Percentiles rank a stretch among this genome's conserved stretches.
Evolutionary conservation across 2,113 vertebrate genomes (phyloP).

Genomic region (Plecturocebus donacophilus): DNA sequence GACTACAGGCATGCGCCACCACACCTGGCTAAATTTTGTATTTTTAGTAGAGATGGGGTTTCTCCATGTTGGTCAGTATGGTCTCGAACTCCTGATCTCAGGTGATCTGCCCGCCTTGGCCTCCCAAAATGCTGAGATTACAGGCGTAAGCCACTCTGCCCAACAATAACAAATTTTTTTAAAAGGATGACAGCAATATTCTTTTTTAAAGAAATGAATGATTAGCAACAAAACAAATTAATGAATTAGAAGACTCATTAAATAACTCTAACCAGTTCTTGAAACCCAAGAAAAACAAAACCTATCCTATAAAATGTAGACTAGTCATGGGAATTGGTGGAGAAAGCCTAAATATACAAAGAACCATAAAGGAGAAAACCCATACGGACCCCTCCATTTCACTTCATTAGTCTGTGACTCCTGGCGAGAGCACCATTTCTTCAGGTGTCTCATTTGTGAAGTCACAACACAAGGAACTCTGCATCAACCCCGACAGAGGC

Average conservation of each 20-base stretch:
- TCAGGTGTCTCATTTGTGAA: background rate
- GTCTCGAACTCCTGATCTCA: too few species aligned
- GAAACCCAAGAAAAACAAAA: background rate
- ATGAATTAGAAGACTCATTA: background rate
- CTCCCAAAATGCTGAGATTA: too few species aligned
- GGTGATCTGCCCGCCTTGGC: too few species aligned
- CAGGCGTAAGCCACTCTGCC: too few species aligned
- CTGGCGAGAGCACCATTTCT: background rate
- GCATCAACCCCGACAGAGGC: background rate
- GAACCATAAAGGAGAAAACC: background rate
- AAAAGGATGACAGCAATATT: too few species aligned
- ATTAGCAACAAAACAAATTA: background rate
- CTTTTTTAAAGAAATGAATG: background rate
- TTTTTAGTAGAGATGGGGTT: too few species aligned
- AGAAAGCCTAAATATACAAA: background rate
- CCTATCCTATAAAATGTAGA: background rate
- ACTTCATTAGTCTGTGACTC: background rate
- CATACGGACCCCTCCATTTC: too few species aligned
- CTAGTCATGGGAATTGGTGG: background rate
- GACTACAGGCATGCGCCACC: too few species aligned
- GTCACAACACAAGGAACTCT: background rate
- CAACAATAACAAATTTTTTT: too few species aligned
- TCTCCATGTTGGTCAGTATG: too few species aligned
- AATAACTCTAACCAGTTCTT: background rate
- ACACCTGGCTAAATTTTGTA: too few species aligned